Evolutionary conservation across 2,888 invertebrate species (phyloP).

Genomic region (Ferdinandea cuprea): DNA sequence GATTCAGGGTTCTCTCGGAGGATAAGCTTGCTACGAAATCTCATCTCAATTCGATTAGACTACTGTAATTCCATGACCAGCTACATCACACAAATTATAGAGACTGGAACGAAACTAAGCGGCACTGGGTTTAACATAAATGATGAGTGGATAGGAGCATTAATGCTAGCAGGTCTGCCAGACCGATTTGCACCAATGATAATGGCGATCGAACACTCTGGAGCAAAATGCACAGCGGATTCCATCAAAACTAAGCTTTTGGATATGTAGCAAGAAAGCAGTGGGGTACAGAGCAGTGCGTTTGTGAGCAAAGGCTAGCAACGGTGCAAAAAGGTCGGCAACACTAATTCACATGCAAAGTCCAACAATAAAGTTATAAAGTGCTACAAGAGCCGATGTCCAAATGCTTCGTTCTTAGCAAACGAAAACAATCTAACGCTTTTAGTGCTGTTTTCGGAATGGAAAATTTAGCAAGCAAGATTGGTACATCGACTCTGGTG

Average conservation of each 20-base stretch:
- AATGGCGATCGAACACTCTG: slow-evolving; percentile 10
- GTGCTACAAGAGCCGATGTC: slow-evolving; percentile 28
- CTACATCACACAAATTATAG: too few species aligned
- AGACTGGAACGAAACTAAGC: too few species aligned
- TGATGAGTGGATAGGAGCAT: too few species aligned
- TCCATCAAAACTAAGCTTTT: slow-evolving; percentile 11
- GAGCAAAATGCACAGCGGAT: slow-evolving; percentile 5
- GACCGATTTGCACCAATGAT: background rate
- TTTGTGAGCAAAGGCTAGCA: slow-evolving; percentile 19
- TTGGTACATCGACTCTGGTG: slow-evolving; percentile 76
- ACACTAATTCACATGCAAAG: background rate
- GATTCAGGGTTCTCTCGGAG: background rate
- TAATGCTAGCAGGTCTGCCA: too few species aligned
- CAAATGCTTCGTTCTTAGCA: background rate
- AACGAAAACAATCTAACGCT: slow-evolving; percentile 63
- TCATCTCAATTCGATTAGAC: slow-evolving; percentile 16
- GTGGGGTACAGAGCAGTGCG: slow-evolving; percentile 1
- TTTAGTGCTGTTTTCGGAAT: slow-evolving; percentile 75
- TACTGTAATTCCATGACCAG: slow-evolving; percentile 25
- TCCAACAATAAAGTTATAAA: slow-evolving; percentile 13
- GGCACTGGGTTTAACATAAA: too few species aligned
- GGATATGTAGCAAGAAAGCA: slow-evolving; percentile 20
- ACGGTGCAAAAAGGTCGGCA: slow-evolving; percentile 3
- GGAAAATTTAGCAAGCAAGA: slow-evolving; percentile 74
- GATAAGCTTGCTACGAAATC: slow-evolving; percentile 3